Conservation (phyloP, 2,888 invertebrate species). For the Hylaea fasciaria region DNA sequence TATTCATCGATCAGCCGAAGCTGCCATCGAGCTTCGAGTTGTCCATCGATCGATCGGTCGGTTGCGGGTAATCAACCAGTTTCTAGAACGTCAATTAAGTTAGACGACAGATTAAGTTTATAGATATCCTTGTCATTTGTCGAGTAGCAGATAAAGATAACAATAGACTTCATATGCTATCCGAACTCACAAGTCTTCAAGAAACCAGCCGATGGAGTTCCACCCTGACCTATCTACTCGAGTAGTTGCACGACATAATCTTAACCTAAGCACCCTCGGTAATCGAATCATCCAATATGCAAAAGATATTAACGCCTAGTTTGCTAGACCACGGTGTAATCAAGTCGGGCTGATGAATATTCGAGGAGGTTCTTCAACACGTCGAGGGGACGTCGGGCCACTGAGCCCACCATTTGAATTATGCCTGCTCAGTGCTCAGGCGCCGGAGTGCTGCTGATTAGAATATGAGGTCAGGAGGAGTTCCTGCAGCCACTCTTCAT, state of each 20-base stretch:
- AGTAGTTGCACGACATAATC: neutral
- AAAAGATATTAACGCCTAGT: constrained; percentile 24
- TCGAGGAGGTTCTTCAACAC: constrained; percentile 66
- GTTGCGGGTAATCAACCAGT: too few relatives aligned
- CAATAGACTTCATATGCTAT: too few relatives aligned
- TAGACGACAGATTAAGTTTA: too few relatives aligned
- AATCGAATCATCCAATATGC: constrained; percentile 26
- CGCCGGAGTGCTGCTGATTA: constrained; percentile 44
- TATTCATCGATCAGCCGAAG: too few relatives aligned
- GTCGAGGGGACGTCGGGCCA: constrained; percentile 64
- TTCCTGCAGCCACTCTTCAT: constrained; percentile 14
- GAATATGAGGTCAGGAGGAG: constrained; percentile 46
- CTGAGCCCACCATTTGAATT: constrained; percentile 66
- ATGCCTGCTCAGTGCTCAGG: constrained; percentile 64
- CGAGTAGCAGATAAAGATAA: too few relatives aligned
- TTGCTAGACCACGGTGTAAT: constrained; percentile 53
- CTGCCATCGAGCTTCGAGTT: too few relatives aligned
- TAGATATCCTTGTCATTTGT: too few relatives aligned
- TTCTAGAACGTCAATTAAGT: too few relatives aligned
- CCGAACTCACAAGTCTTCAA: too few relatives aligned
- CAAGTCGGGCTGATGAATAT: constrained; percentile 74
- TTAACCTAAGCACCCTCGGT: neutral
- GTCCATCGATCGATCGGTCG: too few relatives aligned
- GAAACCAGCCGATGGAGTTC: too few relatives aligned
- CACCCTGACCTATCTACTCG: too few relatives aligned